phyloP scores from a whole-genome alignment of 2,797 vertebrate species.

The Manis pentadactyla region DNA sequence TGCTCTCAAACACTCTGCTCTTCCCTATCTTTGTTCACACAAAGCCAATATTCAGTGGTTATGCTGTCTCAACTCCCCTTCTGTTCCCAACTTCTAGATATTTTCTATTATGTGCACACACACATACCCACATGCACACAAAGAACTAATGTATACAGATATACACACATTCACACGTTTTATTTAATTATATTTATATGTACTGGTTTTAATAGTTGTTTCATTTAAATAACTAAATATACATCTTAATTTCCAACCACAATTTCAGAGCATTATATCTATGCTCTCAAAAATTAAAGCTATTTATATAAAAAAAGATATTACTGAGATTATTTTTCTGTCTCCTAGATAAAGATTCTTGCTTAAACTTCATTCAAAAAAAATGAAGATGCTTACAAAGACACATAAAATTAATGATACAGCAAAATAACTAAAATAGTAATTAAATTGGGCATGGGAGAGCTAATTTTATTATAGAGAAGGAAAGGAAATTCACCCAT shows the following conservation, averaged over 20 bases:
- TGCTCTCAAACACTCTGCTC: neutral
- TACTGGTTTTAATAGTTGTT: neutral
- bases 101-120: neutral
- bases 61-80: neutral
- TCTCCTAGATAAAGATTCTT: neutral
- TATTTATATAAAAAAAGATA: neutral
- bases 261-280: neutral
- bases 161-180: too few species aligned
- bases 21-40: neutral
- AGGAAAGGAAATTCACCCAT: neutral
- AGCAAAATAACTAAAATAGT: neutral
- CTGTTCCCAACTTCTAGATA: neutral
- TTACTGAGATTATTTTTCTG: neutral
- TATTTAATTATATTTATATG: neutral
- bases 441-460: neutral
- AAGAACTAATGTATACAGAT: too few species aligned
- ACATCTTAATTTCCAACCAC: neutral
- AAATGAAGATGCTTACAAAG: neutral
- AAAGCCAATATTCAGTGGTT: neutral
- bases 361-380: neutral
- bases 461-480: neutral
- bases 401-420: neutral
- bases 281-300: neutral
- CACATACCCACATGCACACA: neutral
- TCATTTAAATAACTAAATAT: neutral